A percentile compares a stretch with the other conserved stretches of the same genome.
Evolutionary conservation across 2,888 invertebrate species (phyloP).

Genomic region (Amiota communis): DNA sequence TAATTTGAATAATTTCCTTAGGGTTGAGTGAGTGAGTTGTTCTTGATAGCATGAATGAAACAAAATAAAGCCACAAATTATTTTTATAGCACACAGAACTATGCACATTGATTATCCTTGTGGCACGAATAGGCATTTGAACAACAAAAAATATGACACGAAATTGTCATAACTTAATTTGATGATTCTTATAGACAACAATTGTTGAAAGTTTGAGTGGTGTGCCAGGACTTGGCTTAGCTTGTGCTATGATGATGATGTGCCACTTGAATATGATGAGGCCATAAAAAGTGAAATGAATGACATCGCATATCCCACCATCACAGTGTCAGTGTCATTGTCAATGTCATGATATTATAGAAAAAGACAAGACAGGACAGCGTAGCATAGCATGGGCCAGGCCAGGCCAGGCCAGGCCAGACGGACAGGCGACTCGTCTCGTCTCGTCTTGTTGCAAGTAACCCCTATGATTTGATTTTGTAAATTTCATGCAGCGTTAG

Average conservation of each 20-base stretch:
- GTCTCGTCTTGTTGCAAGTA: not conserved
- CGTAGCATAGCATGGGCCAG: not conserved
- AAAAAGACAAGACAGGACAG: conserved; percentile 42
- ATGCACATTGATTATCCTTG: conserved; percentile 48
- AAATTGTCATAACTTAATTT: conserved; percentile 51
- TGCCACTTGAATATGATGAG: conserved; percentile 39
- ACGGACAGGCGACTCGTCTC: too few relatives aligned
- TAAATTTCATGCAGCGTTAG: conserved; percentile 23
- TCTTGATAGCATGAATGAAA: conserved; percentile 13
- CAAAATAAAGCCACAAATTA: conserved; percentile 60
- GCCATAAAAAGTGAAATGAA: conserved; percentile 32
- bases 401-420: too few relatives aligned
- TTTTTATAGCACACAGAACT: conserved; percentile 62
- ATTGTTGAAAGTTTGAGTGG: conserved; percentile 50
- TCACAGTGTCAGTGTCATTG: conserved; percentile 45
- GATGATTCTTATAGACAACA: conserved; percentile 45
- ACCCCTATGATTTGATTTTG: conserved; percentile 1
- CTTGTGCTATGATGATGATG: not conserved
- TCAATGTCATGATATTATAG: conserved; percentile 35
- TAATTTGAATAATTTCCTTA: conserved; percentile 29
- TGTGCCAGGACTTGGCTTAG: conserved; percentile 33
- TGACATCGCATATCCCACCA: not conserved
- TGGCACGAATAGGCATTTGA: conserved; percentile 7
- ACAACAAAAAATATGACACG: conserved; percentile 37
- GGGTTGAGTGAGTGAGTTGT: conserved; percentile 24